Base-by-base conservation (phyloP, 2,888 invertebrate genomes). In the Pteria penguin region DNA sequence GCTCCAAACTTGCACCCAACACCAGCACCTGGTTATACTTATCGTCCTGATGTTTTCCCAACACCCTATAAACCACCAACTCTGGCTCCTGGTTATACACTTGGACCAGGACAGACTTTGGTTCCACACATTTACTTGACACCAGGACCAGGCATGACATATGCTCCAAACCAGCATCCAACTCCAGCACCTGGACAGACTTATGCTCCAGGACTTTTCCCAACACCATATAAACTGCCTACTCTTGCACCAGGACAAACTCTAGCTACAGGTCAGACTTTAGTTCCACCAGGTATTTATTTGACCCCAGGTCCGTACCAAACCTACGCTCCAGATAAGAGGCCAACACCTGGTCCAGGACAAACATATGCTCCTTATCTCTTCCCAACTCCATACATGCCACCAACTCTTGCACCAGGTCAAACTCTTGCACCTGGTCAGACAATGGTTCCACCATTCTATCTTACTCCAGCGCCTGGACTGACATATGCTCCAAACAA, bases 311-410 rank as follows among this genome's bases (percentile, higher is more conserved):
- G 82, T 14, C 75, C 80, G 79, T 77, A 73, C 63, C 24, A 54
- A 33, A 77, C 66, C 22, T 60, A 70, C 52, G 73, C 67, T 31
- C 79, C 82, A 66, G 77, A 76, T 0, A 81, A 81, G 71, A 76
- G 79, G 0, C 82, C 82, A 71, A 85, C 85, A 22, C 79, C 81
- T 54, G 78, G 75, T 1, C 85, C 85, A 52, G 83, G 82, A 65
- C 31, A 58, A n/a, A 83, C 81, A 18, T 76, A 67, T 62, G 71
- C 78, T n/a, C 78, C 81, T 55, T 65, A 80, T 52, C 29, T 75
- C 22, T 80, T 72, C 75, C 79, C 79, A 45, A 79, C 82, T 52
- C 76, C 79, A 63, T 63, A 72, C 54, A 73, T 11, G 77, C 77
- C 79, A 36, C 63, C 33, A 4, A 81, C 81, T 27, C 75, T 79